Evolutionary conservation across 2,797 vertebrate genomes (phyloP).

Genomic region (Etheostoma nigrum): DNA sequence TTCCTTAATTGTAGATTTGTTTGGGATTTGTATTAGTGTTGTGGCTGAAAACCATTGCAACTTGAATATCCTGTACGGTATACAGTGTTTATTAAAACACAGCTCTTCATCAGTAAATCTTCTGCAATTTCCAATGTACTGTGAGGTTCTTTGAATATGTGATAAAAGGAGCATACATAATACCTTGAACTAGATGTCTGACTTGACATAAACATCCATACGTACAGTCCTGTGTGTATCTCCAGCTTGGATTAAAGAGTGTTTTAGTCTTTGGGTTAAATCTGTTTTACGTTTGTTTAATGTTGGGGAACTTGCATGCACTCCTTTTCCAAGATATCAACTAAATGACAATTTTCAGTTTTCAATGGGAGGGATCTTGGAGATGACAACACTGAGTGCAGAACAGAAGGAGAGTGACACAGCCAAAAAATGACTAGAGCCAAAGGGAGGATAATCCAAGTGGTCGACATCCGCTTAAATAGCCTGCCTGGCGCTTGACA

Average conservation of each 20-base stretch:
- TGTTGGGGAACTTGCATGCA: background rate
- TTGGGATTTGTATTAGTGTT: background rate
- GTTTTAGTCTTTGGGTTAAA: background rate
- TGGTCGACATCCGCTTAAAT: slow-evolving; percentile 58
- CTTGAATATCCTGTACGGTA: background rate
- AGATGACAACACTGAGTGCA: slow-evolving; percentile 9
- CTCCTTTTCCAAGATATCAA: slow-evolving; percentile 4
- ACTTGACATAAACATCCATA: background rate
- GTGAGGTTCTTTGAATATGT: background rate
- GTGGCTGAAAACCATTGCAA: background rate
- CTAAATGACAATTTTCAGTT: slow-evolving; percentile 16
- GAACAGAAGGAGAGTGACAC: slow-evolving; percentile 46
- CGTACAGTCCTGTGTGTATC: background rate
- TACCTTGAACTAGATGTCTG: background rate
- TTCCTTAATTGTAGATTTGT: slow-evolving; percentile 37
- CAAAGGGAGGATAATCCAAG: slow-evolving; percentile 55
- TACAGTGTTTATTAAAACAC: background rate
- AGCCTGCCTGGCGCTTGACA: slow-evolving; percentile 38
- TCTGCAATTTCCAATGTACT: background rate
- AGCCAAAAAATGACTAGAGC: slow-evolving; percentile 41
- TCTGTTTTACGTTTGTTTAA: background rate
- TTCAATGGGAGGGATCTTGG: slow-evolving; percentile 32
- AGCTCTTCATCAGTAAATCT: background rate
- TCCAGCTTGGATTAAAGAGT: background rate
- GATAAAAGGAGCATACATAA: background rate